phyloP scores from a whole-genome alignment of 2,797 vertebrate species.

The Paedocypris micromegethes region DNA sequence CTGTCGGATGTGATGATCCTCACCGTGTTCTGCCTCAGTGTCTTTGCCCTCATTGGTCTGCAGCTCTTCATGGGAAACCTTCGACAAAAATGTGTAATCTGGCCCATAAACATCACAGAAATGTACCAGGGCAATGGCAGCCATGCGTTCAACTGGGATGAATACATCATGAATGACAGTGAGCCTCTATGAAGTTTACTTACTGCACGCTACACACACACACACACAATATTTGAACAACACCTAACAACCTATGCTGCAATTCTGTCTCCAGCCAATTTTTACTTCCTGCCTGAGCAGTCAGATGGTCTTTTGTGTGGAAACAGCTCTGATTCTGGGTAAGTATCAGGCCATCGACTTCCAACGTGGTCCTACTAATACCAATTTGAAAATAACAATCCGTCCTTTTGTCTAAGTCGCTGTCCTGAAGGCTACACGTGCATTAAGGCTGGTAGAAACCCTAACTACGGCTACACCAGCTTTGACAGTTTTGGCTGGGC shows the following conservation, averaged over 20 bases:
- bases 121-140: slow-evolving; percentile 79
- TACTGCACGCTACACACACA: not conserved
- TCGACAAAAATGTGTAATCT: slow-evolving; percentile 93
- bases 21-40: slow-evolving; percentile 97
- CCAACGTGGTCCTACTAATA: not conserved
- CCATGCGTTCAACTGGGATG: slow-evolving; percentile 83
- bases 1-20: slow-evolving; percentile 99
- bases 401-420: slow-evolving; percentile 65
- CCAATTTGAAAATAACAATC: not conserved
- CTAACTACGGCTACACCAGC: slow-evolving; percentile 98
- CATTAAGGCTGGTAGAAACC: slow-evolving; percentile 97
- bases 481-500: slow-evolving; percentile 99
- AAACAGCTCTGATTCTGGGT: slow-evolving; percentile 98
- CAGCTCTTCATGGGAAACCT: slow-evolving; percentile 99
- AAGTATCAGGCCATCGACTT: slow-evolving; percentile 57
- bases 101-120: slow-evolving; percentile 88
- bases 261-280: slow-evolving; percentile 77
- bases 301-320: slow-evolving; percentile 92
- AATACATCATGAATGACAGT: slow-evolving; percentile 94
- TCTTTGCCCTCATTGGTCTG: slow-evolving; percentile 95
- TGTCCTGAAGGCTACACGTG: slow-evolving; percentile 95
- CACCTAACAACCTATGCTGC: slow-evolving; percentile 4
- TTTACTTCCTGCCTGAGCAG: slow-evolving; percentile 83
- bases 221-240: not conserved
- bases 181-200: slow-evolving; percentile 56